These are phyloP conservation scores for Spialia ferax DNA, from an alignment of 2,888 invertebrate species.

Conservation along the genomic window DNA sequence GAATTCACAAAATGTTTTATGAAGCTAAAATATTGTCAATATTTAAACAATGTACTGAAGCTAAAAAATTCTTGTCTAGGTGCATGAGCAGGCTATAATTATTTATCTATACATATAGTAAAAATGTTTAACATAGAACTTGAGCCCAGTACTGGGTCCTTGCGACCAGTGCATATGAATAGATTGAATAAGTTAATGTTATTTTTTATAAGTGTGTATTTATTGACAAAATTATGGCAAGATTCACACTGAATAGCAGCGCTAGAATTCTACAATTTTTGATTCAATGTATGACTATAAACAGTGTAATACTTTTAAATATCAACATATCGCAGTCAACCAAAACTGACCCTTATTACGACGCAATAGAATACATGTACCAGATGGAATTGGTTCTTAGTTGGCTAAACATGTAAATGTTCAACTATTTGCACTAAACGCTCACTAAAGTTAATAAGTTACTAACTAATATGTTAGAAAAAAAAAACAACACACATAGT, in stretches of 20 bases:
- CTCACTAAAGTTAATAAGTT: slow-evolving; percentile 18
- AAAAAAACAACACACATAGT: slow-evolving; percentile 30
- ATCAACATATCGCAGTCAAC: neutral
- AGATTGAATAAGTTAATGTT: too few species aligned
- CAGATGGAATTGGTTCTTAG: slow-evolving; percentile 16
- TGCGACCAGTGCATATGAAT: too few species aligned
- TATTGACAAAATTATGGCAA: slow-evolving; percentile 1
- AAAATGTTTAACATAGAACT: too few species aligned
- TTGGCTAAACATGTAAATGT: neutral
- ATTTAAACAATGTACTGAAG: neutral
- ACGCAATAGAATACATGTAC: slow-evolving; percentile 5
- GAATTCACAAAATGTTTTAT: too few species aligned
- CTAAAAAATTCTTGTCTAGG: too few species aligned
- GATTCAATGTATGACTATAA: neutral
- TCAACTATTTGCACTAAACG: slow-evolving; percentile 10
- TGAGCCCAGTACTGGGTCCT: too few species aligned
- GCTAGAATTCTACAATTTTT: neutral
- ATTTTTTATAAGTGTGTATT: too few species aligned
- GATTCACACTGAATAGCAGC: neutral
- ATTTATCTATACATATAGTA: too few species aligned
- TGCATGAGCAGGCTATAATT: too few species aligned
- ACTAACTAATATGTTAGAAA: slow-evolving; percentile 28
- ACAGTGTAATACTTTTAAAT: neutral
- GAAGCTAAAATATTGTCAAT: neutral
- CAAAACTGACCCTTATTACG: neutral